A percentile compares a stretch with the other conserved stretches of the same genome.
Conservation (phyloP, 37 sponge, comb jelly and placozoan species). For the Beroe forskalii region DNA sequence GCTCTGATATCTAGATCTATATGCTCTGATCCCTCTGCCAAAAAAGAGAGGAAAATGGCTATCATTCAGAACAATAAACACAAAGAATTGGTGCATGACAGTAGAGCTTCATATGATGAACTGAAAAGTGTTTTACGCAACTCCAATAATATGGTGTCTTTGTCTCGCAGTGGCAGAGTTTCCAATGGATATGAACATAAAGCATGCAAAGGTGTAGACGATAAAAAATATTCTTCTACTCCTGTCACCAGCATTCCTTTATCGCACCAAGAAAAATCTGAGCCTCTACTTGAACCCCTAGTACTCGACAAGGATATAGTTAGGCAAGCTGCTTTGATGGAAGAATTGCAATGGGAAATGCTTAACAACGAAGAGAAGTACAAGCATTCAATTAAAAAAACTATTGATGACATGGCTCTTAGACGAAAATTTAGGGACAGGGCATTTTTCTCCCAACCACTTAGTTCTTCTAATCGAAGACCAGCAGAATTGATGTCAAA, state of each 20-base stretch:
- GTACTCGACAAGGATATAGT: background rate
- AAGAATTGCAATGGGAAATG: slow-evolving; percentile 58
- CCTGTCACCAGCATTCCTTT: background rate
- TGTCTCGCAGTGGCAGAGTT: background rate
- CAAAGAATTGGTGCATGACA: background rate
- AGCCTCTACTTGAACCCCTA: slow-evolving; percentile 7
- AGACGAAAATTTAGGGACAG: background rate
- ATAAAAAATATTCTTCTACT: background rate
- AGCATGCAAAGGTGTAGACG: background rate
- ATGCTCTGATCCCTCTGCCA: background rate
- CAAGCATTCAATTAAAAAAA: slow-evolving; percentile 12
- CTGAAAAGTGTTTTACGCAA: background rate
- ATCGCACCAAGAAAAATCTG: no score
- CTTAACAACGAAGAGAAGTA: slow-evolving; percentile 14
- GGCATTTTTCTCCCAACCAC: background rate
- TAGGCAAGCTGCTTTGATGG: slow-evolving; percentile 21
- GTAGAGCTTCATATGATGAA: slow-evolving; percentile 23
- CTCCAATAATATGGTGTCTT: background rate
- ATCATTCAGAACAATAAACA: background rate
- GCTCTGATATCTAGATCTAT: slow-evolving; percentile 1
- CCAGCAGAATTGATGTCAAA: background rate
- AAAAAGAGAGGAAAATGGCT: background rate
- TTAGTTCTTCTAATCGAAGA: background rate
- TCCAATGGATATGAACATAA: background rate
- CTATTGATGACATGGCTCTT: background rate